phyloP scores from a whole-genome alignment of 2,113 vertebrate species.

The Onychorhynchus coronatus region DNA sequence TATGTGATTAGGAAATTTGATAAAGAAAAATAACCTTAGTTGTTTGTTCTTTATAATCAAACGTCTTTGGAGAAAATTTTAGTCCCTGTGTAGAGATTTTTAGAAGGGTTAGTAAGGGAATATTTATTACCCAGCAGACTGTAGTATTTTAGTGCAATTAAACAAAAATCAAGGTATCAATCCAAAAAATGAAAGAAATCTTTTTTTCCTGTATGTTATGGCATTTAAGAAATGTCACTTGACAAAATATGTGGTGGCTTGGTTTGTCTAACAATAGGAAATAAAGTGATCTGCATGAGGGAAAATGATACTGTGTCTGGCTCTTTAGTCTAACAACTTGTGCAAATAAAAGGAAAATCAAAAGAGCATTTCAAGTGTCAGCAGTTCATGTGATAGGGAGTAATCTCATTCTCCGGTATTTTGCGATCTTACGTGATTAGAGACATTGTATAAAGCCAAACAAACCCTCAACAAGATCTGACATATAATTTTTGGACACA shows the following conservation, averaged over 20 bases:
- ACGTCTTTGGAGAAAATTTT: not conserved
- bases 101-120: not conserved
- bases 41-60: not conserved
- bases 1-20: not conserved
- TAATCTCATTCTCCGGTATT: not conserved
- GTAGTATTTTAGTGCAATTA: not conserved
- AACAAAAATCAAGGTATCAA: not conserved
- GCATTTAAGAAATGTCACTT: not conserved
- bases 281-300: not conserved
- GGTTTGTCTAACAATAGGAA: not conserved
- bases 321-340: not conserved
- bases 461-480: not conserved
- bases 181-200: not conserved
- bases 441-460: not conserved
- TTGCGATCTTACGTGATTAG: not conserved
- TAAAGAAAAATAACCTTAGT: not conserved
- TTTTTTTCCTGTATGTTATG: not conserved
- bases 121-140: not conserved
- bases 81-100: not conserved
- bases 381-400: not conserved
- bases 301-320: not conserved
- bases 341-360: not conserved
- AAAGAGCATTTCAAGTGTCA: constrained; percentile 28
- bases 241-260: not conserved
- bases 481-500: not conserved